Percentiles rank a stretch among this genome's conserved stretches.
These are phyloP conservation scores for Acrobasis repandana DNA, from an alignment of 2,888 invertebrate genomes.

Conservation along the genomic window DNA sequence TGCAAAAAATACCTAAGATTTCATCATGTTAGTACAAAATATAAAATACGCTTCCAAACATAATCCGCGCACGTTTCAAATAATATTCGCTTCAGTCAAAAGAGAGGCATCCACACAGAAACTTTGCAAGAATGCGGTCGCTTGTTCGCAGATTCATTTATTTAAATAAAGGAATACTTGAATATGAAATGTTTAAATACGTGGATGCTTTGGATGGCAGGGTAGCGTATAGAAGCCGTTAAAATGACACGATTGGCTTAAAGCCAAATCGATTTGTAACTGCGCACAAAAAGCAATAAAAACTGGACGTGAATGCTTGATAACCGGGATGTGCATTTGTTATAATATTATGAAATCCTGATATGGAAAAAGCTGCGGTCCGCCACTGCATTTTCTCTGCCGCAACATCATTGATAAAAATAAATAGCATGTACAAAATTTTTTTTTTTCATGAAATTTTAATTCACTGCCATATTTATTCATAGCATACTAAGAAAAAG, in stretches of 20 bases:
- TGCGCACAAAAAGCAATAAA: slow-evolving; percentile 78
- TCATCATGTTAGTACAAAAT: background rate
- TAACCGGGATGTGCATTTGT: slow-evolving; percentile 67
- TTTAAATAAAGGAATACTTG: slow-evolving; percentile 6
- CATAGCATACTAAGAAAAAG: too few relatives aligned
- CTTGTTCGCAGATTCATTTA: slow-evolving; percentile 1
- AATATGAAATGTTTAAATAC: background rate
- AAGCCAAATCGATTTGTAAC: slow-evolving; percentile 81
- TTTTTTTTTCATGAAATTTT: too few relatives aligned
- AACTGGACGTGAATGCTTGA: slow-evolving; percentile 74
- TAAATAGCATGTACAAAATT: too few relatives aligned
- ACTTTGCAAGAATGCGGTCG: slow-evolving; percentile 1
- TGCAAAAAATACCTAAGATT: background rate
- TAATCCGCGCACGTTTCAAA: slow-evolving; percentile 2
- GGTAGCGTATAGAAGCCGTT: slow-evolving; percentile 60
- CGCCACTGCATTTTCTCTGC: too few relatives aligned
- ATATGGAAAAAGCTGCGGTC: background rate
- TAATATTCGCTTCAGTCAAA: slow-evolving; percentile 1
- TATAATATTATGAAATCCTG: slow-evolving; percentile 47
- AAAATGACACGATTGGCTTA: slow-evolving; percentile 75
- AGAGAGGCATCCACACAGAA: slow-evolving; percentile 2
- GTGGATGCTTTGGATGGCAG: background rate
- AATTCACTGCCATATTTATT: too few relatives aligned
- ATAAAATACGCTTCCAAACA: background rate
- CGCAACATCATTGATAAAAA: too few relatives aligned